Conservation (phyloP, 2,888 invertebrate genomes). For the Lasioglossum villosulum region DNA sequence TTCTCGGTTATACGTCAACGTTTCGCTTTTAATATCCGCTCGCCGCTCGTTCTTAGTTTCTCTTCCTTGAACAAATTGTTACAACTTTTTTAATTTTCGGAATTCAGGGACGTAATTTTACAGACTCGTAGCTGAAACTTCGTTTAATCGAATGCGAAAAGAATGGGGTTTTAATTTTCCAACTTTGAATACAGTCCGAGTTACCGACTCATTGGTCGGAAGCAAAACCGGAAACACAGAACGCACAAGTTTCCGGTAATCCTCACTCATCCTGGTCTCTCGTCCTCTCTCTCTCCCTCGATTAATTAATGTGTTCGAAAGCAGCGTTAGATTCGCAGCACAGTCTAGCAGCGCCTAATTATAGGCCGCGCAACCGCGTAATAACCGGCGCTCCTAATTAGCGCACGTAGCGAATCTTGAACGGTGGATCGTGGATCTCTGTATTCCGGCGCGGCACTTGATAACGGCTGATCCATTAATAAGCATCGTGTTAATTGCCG, state of each 20-base stretch:
- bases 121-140: too few species aligned
- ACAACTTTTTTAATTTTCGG: not conserved
- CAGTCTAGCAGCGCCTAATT: slow-evolving; percentile 52
- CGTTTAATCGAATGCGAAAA: not conserved
- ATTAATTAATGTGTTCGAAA: slow-evolving; percentile 60
- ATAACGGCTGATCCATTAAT: slow-evolving; percentile 41
- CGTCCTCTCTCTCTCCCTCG: slow-evolving; percentile 20
- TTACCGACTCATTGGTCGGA: not conserved
- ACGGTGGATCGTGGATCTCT: slow-evolving; percentile 31
- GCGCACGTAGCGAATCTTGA: slow-evolving; percentile 33
- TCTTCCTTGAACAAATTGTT: not conserved
- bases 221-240: slow-evolving; percentile 18
- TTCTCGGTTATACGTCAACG: not conserved
- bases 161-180: not conserved
- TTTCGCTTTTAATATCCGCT: not conserved
- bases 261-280: slow-evolving; percentile 31
- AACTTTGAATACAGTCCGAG: not conserved
- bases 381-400: slow-evolving; percentile 61
- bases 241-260: slow-evolving; percentile 43
- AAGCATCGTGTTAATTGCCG: slow-evolving; percentile 34
- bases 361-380: slow-evolving; percentile 35
- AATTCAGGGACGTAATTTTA: not conserved
- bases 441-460: slow-evolving; percentile 1
- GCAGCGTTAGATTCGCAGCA: slow-evolving; percentile 39
- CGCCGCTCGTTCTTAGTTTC: not conserved